phyloP scores from a whole-genome alignment of 2,113 vertebrate genomes.

The Equus przewalskii region DNA sequence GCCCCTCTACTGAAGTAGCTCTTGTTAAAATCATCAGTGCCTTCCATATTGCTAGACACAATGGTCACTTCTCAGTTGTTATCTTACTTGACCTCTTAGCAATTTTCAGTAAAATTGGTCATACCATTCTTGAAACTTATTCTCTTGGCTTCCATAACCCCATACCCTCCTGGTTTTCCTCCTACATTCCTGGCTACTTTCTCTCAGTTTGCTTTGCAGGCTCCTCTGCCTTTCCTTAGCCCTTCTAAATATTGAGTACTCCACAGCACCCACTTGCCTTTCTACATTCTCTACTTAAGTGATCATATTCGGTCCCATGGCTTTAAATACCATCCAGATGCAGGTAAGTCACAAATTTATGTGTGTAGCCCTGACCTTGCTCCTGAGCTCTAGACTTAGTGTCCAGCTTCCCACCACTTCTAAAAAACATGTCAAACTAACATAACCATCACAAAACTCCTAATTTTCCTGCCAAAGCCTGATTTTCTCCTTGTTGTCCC shows the following conservation, averaged over 20 bases:
- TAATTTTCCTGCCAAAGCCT: slow-evolving; percentile 29
- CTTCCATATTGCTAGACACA: neutral
- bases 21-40: slow-evolving; percentile 11
- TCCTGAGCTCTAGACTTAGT: neutral
- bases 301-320: neutral
- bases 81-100: slow-evolving; percentile 32
- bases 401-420: neutral
- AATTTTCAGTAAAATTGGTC: slow-evolving; percentile 49
- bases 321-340: neutral
- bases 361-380: neutral
- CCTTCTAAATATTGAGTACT: slow-evolving; percentile 17
- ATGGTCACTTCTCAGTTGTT: neutral
- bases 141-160: neutral
- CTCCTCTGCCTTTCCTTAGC: neutral
- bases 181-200: slow-evolving; percentile 20
- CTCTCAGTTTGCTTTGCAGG: neutral
- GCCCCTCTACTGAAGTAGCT: neutral
- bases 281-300: slow-evolving; percentile 20
- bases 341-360: neutral
- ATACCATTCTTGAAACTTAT: neutral
- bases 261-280: neutral
- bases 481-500: neutral
- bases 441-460: neutral
- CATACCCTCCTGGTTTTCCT: neutral
- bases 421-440: slow-evolving; percentile 5